Evolutionary conservation across 2,113 vertebrate genomes (phyloP), one percentile per base, ranked within the genome.

Genomic region (Tonatia bakeri): DNA sequence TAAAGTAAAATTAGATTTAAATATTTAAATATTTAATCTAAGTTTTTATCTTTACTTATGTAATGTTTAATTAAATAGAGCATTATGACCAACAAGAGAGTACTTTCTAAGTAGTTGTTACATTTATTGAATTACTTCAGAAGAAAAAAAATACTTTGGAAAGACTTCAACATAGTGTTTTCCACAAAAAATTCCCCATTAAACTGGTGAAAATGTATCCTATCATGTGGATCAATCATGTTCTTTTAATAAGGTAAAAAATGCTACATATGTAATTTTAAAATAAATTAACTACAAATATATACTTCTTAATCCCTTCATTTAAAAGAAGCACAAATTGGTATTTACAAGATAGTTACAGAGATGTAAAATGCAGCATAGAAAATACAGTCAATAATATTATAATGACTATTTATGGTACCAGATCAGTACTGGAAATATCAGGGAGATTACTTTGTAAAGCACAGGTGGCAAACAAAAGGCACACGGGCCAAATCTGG

Each of bases 1-100:
- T 95, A 96, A 91, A 81, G 13, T 89, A 24, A 94, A 94, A 77
- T 95, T 31, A 77, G 81, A 50, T 43, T 90, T 54, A 94, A 87
- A 70, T 82, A 50, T 43, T 87, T 54, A 94, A 87, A 70, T 93
- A 87, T 94, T 88, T 96, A 40, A 92, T 88, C 17, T 70, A 82
- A 69, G 24, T 38, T 77, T 95, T 93, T 92, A 64, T 54, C 31
- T 79, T 94, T 61, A 95, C 36, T 54, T 92, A 90, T 82, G 28
- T 87, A 36, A 64, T 73, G 1, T 64, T 94, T 61, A 89, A 47
- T 92, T 84, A 9, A 79, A 5, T 92, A 81, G 22, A 92, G 20
- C 38, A 87, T 92, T 82, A 87, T 90, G 47, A 83, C 38, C 24
- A 96, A 90, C 70, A 73, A 89, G 50, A 85, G 31, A 31, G 20